phyloP scores from a whole-genome alignment of 2,888 invertebrate species.

The Aspidiotus rigidus region DNA sequence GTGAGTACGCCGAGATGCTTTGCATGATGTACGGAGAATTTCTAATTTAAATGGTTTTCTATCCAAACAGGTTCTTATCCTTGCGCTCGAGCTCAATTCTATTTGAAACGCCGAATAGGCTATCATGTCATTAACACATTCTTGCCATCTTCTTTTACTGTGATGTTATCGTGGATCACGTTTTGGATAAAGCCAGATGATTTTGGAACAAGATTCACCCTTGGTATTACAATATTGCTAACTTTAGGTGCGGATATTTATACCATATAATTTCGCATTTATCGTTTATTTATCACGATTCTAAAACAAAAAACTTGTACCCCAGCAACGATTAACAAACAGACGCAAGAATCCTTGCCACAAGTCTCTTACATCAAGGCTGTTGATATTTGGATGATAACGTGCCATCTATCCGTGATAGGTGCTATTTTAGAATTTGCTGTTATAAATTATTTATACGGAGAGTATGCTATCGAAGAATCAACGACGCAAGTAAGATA shows the following conservation, averaged over 20 bases:
- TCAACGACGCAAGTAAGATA: background rate
- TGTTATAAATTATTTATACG: constrained; percentile 19
- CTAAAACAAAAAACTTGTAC: background rate
- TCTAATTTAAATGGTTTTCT: background rate
- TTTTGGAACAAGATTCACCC: constrained; percentile 20
- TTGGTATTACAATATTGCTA: constrained; percentile 13
- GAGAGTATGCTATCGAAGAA: constrained; percentile 6
- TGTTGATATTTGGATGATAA: constrained; percentile 26
- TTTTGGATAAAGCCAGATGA: constrained; percentile 27
- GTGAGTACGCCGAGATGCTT: background rate
- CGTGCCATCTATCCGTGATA: constrained; percentile 22
- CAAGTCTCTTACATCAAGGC: constrained; percentile 24
- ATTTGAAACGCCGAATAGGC: constrained; percentile 19
- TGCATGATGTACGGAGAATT: background rate
- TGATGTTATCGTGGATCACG: constrained; percentile 25
- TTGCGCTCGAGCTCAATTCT: constrained; percentile 8
- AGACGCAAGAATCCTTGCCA: constrained; percentile 17
- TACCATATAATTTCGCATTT: background rate
- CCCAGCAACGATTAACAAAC: constrained; percentile 17
- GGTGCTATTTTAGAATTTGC: constrained; percentile 27
- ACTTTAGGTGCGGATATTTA: constrained; percentile 9
- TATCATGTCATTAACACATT: constrained; percentile 25
- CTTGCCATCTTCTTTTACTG: constrained; percentile 14
- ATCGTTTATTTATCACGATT: background rate
- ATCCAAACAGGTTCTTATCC: constrained; percentile 9